A percentile compares a stretch with the other conserved stretches of the same genome.
These are phyloP conservation scores for Rhagium mordax DNA, from an alignment of 2,888 invertebrate genomes.

Conservation along the genomic window DNA sequence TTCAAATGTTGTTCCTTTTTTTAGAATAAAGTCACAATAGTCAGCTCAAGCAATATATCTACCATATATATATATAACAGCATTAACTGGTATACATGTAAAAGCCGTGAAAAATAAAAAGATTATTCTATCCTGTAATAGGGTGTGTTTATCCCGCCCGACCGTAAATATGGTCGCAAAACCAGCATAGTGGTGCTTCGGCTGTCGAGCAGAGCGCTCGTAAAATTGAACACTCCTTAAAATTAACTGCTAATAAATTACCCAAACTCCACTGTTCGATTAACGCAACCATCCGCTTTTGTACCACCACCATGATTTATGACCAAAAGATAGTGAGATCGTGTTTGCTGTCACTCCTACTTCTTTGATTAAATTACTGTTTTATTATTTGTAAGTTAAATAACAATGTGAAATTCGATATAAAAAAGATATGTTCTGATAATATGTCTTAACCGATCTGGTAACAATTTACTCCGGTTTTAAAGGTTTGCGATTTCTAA, in stretches of 20 bases:
- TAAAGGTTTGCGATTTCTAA: not conserved
- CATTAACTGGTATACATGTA: constrained; percentile 18
- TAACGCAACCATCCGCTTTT: constrained; percentile 61
- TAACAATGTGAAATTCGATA: constrained; percentile 9
- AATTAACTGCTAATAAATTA: constrained; percentile 70
- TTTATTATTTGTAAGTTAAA: constrained; percentile 17
- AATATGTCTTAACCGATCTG: not conserved
- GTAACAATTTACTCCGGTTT: not conserved
- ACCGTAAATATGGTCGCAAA: constrained; percentile 60
- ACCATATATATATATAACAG: not conserved
- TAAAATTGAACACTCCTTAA: constrained; percentile 69
- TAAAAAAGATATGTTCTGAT: not conserved
- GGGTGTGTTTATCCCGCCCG: constrained; percentile 56
- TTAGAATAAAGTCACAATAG: too few species aligned
- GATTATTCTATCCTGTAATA: constrained; percentile 45
- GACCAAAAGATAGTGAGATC: constrained; percentile 51
- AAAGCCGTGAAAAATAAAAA: constrained; percentile 37
- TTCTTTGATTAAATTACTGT: constrained; percentile 31
- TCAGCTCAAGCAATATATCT: too few species aligned
- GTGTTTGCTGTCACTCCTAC: constrained; percentile 37
- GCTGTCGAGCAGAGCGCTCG: constrained; percentile 57
- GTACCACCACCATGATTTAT: constrained; percentile 58
- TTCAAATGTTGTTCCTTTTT: too few species aligned
- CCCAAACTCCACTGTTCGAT: constrained; percentile 59
- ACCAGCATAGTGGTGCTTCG: constrained; percentile 50